Evolutionary conservation across 92 coral and sea anemone genomes (phyloP).

Genomic region (Palythoa grandiflora): DNA sequence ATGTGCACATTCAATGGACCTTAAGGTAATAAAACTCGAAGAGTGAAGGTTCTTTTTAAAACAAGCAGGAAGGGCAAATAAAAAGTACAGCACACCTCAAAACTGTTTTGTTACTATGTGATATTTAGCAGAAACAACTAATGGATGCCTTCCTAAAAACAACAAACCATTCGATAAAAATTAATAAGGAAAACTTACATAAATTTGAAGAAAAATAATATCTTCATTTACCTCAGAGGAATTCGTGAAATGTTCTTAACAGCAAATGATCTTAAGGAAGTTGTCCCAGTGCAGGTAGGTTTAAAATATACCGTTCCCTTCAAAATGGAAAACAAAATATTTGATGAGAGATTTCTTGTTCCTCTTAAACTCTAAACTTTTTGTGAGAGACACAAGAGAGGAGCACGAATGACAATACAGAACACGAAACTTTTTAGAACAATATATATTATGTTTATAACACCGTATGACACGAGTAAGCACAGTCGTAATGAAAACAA

Average conservation of each 20-base stretch:
- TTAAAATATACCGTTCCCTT: conserved; percentile 91
- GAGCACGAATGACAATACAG: not conserved
- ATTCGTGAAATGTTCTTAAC: conserved; percentile 89
- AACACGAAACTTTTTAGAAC: too few relatives aligned
- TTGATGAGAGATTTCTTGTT: not conserved
- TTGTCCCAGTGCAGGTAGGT: conserved; percentile 91
- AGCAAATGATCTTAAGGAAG: conserved; percentile 72
- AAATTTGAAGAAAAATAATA: not conserved
- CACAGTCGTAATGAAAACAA: not conserved
- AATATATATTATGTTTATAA: too few relatives aligned
- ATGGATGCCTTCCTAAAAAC: not conserved
- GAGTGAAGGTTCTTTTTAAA: not conserved
- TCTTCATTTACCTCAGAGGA: conserved; percentile 75
- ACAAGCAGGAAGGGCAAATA: not conserved
- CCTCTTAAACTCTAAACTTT: too few relatives aligned
- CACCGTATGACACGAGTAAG: too few relatives aligned
- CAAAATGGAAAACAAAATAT: not conserved
- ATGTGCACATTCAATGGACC: too few relatives aligned
- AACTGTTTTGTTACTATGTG: too few relatives aligned
- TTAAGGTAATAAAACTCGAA: not conserved
- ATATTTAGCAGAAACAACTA: not conserved
- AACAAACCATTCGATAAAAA: too few relatives aligned
- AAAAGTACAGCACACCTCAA: too few relatives aligned
- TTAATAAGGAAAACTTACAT: not conserved
- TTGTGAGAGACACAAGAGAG: too few relatives aligned